Conservation (phyloP, 2,797 vertebrate genomes). For the Platalea minor region DNA sequence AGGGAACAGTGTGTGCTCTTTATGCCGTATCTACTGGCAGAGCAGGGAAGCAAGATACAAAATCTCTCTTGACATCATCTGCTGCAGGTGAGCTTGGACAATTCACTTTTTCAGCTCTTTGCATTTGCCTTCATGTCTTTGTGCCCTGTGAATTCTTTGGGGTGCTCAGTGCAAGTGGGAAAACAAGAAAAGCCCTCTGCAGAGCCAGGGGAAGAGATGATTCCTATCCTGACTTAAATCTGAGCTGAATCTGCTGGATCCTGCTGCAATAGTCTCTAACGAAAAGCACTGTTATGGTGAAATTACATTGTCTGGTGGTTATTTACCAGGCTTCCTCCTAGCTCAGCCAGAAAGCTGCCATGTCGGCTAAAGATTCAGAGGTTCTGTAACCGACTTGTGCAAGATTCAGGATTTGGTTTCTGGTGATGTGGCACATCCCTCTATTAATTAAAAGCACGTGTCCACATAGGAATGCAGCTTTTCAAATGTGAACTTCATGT, state of each 20-base stretch:
- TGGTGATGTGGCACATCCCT: not conserved
- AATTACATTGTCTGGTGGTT: not conserved
- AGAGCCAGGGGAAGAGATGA: not conserved
- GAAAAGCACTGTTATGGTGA: not conserved
- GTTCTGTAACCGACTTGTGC: not conserved
- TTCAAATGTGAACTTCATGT: slow-evolving; percentile 1
- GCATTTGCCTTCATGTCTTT: not conserved
- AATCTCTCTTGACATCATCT: not conserved
- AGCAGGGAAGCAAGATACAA: not conserved
- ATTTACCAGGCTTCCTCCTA: not conserved
- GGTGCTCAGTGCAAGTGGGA: not conserved
- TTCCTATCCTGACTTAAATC: not conserved
- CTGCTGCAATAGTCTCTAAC: not conserved
- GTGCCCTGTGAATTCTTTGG: not conserved
- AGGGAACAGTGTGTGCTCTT: not conserved
- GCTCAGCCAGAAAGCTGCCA: not conserved
- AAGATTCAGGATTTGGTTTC: not conserved
- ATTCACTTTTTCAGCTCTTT: not conserved
- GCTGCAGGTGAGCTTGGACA: not conserved
- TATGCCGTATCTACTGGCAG: not conserved
- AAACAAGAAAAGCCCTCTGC: not conserved
- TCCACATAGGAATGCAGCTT: not conserved
- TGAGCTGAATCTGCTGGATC: not conserved
- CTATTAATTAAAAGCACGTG: slow-evolving; percentile 18
- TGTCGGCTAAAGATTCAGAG: not conserved